These are phyloP conservation scores for Nylanderia fulva DNA, from an alignment of 1,140 invertebrate genomes.

Conservation along the genomic window DNA sequence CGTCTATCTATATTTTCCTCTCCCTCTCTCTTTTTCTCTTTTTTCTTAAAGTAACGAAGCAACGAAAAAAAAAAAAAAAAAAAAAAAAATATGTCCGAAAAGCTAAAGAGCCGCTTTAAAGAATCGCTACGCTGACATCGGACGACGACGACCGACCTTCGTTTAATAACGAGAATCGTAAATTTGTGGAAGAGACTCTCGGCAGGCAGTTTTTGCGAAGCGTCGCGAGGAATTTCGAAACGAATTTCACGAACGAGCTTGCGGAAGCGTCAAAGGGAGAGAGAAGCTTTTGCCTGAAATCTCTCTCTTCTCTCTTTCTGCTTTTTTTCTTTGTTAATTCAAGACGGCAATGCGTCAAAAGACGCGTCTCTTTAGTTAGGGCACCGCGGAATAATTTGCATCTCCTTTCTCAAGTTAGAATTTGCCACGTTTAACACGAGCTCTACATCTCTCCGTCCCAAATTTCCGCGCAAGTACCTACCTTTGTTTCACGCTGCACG, in stretches of 20 bases:
- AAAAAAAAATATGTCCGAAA: neutral
- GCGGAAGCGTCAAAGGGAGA: conserved; percentile 16
- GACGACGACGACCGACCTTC: conserved; percentile 3
- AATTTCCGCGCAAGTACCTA: conserved; percentile 21
- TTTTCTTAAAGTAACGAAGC: neutral
- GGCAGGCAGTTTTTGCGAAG: neutral
- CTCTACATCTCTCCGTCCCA: neutral
- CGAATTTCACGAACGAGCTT: conserved; percentile 4
- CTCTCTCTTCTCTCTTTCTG: no score
- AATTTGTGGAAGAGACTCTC: conserved; percentile 62
- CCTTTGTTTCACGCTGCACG: neutral
- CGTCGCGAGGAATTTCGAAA: neutral
- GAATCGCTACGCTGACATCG: neutral
- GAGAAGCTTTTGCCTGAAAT: neutral
- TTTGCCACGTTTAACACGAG: neutral
- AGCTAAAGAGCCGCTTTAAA: conserved; percentile 15
- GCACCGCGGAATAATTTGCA: neutral
- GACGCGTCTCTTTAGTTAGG: neutral
- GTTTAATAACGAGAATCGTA: conserved; percentile 73
- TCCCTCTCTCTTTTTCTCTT: neutral
- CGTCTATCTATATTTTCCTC: neutral
- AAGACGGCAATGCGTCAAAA: neutral
- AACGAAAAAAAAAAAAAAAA: neutral
- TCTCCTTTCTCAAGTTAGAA: neutral
- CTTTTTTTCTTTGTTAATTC: neutral